Evolutionary conservation across 2,797 vertebrate species (phyloP).

Genomic region (Morelia viridis): DNA sequence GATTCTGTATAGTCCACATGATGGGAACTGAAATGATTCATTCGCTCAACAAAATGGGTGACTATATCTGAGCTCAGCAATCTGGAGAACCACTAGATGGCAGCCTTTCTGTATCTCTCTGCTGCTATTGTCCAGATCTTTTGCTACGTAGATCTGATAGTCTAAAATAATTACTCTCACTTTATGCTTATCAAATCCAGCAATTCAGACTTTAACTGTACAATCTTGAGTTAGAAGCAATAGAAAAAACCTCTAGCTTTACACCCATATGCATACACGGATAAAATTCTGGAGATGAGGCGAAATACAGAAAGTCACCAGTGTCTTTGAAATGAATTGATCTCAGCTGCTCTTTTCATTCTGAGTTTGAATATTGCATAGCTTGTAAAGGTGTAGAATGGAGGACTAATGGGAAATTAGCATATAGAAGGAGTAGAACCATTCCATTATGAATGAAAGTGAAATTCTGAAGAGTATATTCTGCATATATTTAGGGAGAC

Average conservation of each 20-base stretch:
- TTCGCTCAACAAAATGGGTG: background rate
- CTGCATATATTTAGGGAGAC: background rate
- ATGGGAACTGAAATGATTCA: background rate
- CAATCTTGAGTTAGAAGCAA: background rate
- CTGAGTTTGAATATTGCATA: background rate
- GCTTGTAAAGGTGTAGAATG: background rate
- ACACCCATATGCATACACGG: background rate
- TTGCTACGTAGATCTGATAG: background rate
- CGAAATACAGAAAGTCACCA: background rate
- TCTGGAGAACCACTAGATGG: background rate
- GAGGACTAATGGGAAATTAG: background rate
- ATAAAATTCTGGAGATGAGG: background rate
- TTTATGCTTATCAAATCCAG: background rate
- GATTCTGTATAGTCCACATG: background rate
- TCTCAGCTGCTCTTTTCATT: background rate
- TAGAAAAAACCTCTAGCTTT: background rate
- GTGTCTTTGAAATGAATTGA: background rate
- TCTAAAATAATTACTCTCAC: background rate
- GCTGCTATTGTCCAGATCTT: background rate
- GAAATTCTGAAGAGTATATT: background rate
- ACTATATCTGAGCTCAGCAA: background rate
- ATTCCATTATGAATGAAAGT: background rate
- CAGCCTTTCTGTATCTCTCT: background rate
- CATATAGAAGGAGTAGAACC: too few species aligned
- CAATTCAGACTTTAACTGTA: background rate